Evolutionary conservation across 2,888 invertebrate species (phyloP).

Genomic region (Drosophila multiciliata): DNA sequence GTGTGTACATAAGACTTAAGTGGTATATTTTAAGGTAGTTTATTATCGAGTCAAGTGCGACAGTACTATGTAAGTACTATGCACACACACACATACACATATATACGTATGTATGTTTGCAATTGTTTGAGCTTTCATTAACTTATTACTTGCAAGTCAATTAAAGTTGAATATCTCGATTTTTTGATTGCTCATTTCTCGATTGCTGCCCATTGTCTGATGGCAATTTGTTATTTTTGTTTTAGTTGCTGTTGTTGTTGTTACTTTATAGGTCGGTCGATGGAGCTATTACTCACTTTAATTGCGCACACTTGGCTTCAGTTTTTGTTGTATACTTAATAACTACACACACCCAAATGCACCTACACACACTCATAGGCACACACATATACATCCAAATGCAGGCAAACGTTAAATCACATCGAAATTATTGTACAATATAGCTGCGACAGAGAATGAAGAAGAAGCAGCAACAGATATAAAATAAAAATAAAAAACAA

Average conservation of each 20-base stretch:
- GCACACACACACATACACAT: neutral
- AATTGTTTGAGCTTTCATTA: conserved; percentile 19
- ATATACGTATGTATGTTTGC: neutral
- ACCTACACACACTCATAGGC: neutral
- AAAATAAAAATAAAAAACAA: conserved; percentile 25
- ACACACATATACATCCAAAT: conserved; percentile 12
- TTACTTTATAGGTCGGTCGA: conserved; percentile 49
- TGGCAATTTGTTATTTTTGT: conserved; percentile 20
- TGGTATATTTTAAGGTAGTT: conserved; percentile 27
- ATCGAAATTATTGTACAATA: conserved; percentile 55
- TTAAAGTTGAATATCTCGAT: conserved; percentile 55
- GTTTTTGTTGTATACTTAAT: conserved; percentile 55
- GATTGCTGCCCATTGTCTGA: conserved; percentile 64
- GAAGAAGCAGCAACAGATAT: conserved; percentile 21
- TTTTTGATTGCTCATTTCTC: conserved; percentile 67
- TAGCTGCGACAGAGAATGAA: conserved; percentile 39
- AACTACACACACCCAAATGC: conserved; percentile 38
- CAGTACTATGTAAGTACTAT: conserved; percentile 7
- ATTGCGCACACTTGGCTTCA: conserved; percentile 77
- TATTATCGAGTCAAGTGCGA: conserved; percentile 30
- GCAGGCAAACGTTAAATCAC: conserved; percentile 54
- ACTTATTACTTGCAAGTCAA: conserved; percentile 32
- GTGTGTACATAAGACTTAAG: conserved; percentile 6
- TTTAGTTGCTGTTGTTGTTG: conserved; percentile 35
- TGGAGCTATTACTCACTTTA: conserved; percentile 71